Evolutionary conservation across 2,113 vertebrate species (phyloP), one percentile per base, ranked within the genome.

Genomic region (Paracanthobrama guichenoti): DNA sequence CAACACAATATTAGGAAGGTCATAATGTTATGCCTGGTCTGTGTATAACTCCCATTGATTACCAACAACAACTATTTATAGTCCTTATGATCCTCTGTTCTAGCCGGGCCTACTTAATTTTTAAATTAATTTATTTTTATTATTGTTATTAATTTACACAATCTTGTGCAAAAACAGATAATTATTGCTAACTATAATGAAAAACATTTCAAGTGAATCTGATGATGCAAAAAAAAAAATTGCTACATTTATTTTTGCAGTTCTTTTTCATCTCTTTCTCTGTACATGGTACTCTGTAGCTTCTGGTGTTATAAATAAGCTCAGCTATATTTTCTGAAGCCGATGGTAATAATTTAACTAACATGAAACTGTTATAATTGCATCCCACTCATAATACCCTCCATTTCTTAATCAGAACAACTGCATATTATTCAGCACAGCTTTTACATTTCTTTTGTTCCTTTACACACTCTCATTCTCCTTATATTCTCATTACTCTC

Each of bases 371-470:
- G 44, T 50, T 50, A 24, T 28, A 74, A 26, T 50, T 48, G 42
- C 24, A 50, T 74, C 26, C 3, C 72, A 48, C 13, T 50, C 7
- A 74, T 50, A 50, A 74, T 74, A 28, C 24, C 42, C n/a, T 60
- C 20, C 35, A 62, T n/a, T 73, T 55, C 28, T 72, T 82, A 39
- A 79, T 82, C 79, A 85, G 46, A 79, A 82, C 79, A 79, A 83
- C 55, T 28, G 67, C 18, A 64, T 60, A 76, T 64, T 55, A 79
- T 46, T 13, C 9, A 69, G 39, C 13, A 1, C 20, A 14, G 14
- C 16, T 66, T 48, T 26, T 13, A 28, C 50, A 42, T 44, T 39
- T 44, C 78, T 22, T 60, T 81, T 24, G 26, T 73, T 66, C 42
- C 71, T 57, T 72, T 18, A 28, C 75, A 73, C 28, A 5, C 67